Evolutionary conservation across 92 coral and sea anemone species (phyloP).

Genomic region (Heteractis magnifica): DNA sequence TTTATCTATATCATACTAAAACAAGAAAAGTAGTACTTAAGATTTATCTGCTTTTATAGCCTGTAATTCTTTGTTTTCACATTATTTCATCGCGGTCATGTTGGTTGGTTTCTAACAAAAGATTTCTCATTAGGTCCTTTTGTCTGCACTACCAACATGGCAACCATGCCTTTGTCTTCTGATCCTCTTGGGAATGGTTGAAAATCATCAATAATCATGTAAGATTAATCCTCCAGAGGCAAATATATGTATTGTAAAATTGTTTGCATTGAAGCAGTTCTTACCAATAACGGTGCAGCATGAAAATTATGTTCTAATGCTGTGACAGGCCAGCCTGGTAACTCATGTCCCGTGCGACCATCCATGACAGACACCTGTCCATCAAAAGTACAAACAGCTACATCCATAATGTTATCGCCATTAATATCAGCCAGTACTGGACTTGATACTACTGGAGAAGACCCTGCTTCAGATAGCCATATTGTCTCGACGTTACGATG

Average conservation of each 20-base stretch:
- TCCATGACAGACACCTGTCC: constrained; percentile 82
- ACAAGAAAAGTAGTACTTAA: background rate
- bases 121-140: too few relatives aligned
- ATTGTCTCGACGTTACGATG: constrained; percentile 66
- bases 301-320: constrained; percentile 61
- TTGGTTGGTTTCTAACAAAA: too few relatives aligned
- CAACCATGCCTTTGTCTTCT: too few relatives aligned
- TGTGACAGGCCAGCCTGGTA: constrained; percentile 84
- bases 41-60: background rate
- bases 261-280: background rate
- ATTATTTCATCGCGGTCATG: too few relatives aligned
- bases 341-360: constrained; percentile 69
- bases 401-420: constrained; percentile 69
- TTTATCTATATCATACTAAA: constrained; percentile 79
- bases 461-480: constrained; percentile 76
- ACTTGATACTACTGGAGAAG: constrained; percentile 86
- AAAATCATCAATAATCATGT: too few relatives aligned
- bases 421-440: constrained; percentile 76
- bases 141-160: too few relatives aligned
- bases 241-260: too few relatives aligned
- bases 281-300: constrained; percentile 85
- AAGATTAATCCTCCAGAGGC: too few relatives aligned
- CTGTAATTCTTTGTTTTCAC: too few relatives aligned
- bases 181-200: too few relatives aligned
- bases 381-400: constrained; percentile 71